Percentiles rank a stretch among this genome's conserved stretches.
These are phyloP conservation scores for Ariopsis seemanni DNA, from an alignment of 2,113 vertebrate species.

Conservation along the genomic window DNA sequence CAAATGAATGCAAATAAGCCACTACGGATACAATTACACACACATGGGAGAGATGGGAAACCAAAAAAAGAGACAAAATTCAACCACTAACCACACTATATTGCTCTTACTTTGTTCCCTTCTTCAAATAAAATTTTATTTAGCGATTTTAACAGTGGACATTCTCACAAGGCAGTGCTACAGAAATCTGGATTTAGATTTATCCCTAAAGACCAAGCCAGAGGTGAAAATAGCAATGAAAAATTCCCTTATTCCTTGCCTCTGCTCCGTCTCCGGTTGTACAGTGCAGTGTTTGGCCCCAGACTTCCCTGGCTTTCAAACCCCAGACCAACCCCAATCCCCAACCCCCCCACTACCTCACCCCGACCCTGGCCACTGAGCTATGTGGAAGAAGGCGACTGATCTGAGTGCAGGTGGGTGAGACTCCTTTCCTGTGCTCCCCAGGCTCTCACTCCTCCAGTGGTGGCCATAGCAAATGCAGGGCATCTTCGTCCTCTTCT, in stretches of 20 bases:
- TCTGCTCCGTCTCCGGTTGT: constrained; percentile 69
- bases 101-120: background rate
- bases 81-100: constrained; percentile 69
- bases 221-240: background rate
- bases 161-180: background rate
- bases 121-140: background rate
- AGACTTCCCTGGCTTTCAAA: background rate
- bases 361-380: constrained; percentile 44
- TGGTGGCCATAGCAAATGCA: constrained; percentile 79
- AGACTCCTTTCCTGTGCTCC: constrained; percentile 92
- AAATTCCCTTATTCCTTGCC: constrained; percentile 47
- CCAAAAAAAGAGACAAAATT: constrained; percentile 59
- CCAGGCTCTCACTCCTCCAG: constrained; percentile 84
- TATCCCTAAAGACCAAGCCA: background rate
- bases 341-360: constrained; percentile 43
- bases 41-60: constrained; percentile 57
- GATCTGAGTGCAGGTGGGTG: constrained; percentile 81
- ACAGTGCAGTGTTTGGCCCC: constrained; percentile 69
- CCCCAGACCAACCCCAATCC: background rate
- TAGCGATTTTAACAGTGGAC: background rate
- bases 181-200: background rate
- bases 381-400: constrained; percentile 76
- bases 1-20: constrained; percentile 1
- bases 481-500: constrained; percentile 70
- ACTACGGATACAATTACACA: constrained; percentile 22